Conservation (phyloP, 2,888 invertebrate species). For the Xanthorhoe spadicearia region DNA sequence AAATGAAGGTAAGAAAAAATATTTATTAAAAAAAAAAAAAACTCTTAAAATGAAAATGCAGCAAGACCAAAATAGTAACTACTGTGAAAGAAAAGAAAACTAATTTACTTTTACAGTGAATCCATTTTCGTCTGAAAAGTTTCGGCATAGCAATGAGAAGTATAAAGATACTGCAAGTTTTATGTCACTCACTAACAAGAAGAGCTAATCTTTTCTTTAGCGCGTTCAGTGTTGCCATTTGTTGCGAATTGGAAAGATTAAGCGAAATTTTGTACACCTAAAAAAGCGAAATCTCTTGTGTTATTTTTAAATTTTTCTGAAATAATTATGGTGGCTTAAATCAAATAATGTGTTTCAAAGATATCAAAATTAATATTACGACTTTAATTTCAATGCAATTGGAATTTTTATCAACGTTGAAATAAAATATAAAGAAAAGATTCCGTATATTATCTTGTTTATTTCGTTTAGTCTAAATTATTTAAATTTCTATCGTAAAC, state of each 20-base stretch:
- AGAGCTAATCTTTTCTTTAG: slow-evolving; percentile 24
- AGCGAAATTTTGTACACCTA: not conserved
- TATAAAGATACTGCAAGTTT: slow-evolving; percentile 22
- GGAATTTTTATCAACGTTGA: too few species aligned
- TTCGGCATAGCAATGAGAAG: slow-evolving; percentile 9
- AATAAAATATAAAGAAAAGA: too few species aligned
- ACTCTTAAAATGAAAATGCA: too few species aligned
- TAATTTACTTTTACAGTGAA: slow-evolving; percentile 13
- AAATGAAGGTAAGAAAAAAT: too few species aligned
- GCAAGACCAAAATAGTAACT: not conserved
- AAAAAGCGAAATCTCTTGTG: too few species aligned
- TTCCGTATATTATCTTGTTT: not conserved
- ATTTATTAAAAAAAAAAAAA: too few species aligned
- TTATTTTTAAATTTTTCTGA: too few species aligned
- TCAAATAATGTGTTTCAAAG: too few species aligned
- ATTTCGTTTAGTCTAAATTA: not conserved
- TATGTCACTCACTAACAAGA: slow-evolving; percentile 29
- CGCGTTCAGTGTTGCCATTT: slow-evolving; percentile 20
- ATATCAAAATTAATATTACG: too few species aligned
- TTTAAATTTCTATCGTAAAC: not conserved
- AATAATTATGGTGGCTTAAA: too few species aligned
- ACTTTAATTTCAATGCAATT: too few species aligned
- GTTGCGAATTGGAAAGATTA: not conserved
- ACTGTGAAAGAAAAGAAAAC: not conserved
- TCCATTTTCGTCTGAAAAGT: slow-evolving; percentile 5